Conservation (phyloP, 2,113 vertebrate genomes). For the Cariama cristata region DNA sequence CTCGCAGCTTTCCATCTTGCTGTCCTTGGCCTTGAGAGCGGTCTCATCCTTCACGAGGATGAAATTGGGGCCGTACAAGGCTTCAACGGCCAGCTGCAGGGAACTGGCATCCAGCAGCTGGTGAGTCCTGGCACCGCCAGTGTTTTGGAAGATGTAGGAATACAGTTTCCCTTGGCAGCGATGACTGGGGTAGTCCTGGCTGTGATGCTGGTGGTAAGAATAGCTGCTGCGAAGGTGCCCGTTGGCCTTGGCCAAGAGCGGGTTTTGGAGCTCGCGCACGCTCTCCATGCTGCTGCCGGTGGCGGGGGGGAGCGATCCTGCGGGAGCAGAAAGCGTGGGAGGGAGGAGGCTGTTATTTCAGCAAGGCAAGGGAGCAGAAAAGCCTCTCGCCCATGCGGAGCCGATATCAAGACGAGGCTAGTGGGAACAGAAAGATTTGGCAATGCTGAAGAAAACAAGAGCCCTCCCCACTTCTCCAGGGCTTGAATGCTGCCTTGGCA, state of each 20-base stretch:
- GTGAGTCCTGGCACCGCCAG: constrained; percentile 77
- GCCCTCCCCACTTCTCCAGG: neutral
- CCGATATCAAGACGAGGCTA: neutral
- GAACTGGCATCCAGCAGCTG: constrained; percentile 92
- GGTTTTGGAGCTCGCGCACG: constrained; percentile 92
- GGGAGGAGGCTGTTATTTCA: neutral
- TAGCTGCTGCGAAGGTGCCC: constrained; percentile 82
- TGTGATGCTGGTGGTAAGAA: constrained; percentile 79
- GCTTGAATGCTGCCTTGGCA: neutral
- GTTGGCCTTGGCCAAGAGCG: constrained; percentile 87
- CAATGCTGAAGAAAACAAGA: neutral
- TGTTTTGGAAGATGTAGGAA: constrained; percentile 84
- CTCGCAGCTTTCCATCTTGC: constrained; percentile 90
- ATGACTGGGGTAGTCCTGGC: constrained; percentile 77
- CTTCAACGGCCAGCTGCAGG: constrained; percentile 90
- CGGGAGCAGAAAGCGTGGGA: neutral
- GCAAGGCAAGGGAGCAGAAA: neutral
- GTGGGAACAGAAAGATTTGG: neutral
- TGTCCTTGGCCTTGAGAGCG: constrained; percentile 87
- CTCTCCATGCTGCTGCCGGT: constrained; percentile 83
- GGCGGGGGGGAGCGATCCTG: neutral
- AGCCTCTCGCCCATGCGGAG: neutral
- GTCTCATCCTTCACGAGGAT: constrained; percentile 88
- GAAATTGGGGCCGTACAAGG: constrained; percentile 88
- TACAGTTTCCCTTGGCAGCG: constrained; percentile 86